Evolutionary conservation across 2,113 vertebrate species (phyloP), one percentile per base, ranked within the genome.

Genomic region (Tenrec ecaudatus): DNA sequence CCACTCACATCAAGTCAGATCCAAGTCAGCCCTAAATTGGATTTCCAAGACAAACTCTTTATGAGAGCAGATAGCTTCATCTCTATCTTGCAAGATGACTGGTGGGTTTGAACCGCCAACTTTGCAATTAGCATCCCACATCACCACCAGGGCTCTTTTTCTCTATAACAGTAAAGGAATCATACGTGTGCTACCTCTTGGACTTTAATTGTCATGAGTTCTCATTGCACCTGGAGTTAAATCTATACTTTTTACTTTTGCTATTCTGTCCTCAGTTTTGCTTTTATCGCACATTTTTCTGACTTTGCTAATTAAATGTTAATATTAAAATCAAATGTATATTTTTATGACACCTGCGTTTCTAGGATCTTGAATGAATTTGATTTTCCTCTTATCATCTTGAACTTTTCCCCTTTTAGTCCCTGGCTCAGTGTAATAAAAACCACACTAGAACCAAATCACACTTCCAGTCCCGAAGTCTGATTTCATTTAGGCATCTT

Each of bases 291-390:
- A 27, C 5, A 40, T 0, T 69, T 62, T 93, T 29, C 33, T 43
- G 29, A 76, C 15, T 29, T 76, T 86, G 76, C 47, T 71, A 80
- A 75, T 93, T 92, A 66, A 82, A 47, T 43, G 83, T 75, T 87
- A 92, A 88, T 78, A 53, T 38, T 88, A 58, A 81, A 86, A 40
- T 85, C 58, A 82, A 57, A 81, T 73, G 38, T 11, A 10, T 84
- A 11, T 92, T 14, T 14, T 82, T 83, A 60, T 93, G 86, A 82
- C 73, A 88, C 22, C 20, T 1, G 16, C 60, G 38, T 83, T 91
- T 88, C 64, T 86, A 40, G 88, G 94, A 90, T 25, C 17, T 81
- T 60, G 38, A 93, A 47, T 78, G 68, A 64, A 77, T 43, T 84
- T 82, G 14, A 76, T 40, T 40, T 40, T 6, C 4, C 2, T 25